phyloP scores from a whole-genome alignment of 64 coral and sea anemone species.

The Porites australiensis region DNA sequence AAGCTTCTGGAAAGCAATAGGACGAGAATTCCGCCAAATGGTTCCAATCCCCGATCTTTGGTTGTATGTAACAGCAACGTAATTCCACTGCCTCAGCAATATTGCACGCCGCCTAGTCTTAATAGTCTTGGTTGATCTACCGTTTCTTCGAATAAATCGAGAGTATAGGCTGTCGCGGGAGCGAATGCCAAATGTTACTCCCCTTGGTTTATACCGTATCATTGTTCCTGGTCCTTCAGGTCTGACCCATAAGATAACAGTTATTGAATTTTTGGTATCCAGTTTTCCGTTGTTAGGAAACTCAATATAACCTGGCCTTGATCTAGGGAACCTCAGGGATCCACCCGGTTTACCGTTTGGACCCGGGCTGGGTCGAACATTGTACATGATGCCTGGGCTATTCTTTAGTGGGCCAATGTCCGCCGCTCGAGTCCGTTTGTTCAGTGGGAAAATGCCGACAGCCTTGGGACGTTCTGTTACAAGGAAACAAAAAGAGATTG shows the following conservation, averaged over 20 bases:
- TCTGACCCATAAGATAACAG: slow-evolving; percentile 57
- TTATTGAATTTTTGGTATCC: slow-evolving; percentile 53
- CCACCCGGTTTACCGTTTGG: slow-evolving; percentile 53
- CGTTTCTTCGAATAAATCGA: slow-evolving; percentile 21
- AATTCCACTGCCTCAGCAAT: slow-evolving; percentile 38
- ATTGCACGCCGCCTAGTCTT: slow-evolving; percentile 37
- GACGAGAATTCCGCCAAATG: slow-evolving; percentile 41
- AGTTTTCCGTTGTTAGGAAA: slow-evolving; percentile 60
- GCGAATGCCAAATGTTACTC: slow-evolving; percentile 30
- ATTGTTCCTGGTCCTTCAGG: slow-evolving; percentile 46
- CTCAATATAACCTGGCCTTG: slow-evolving; percentile 33
- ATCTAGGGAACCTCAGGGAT: slow-evolving; percentile 29
- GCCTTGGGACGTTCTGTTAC: slow-evolving; percentile 53
- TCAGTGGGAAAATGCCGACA: slow-evolving; percentile 53
- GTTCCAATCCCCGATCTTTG: slow-evolving; percentile 19
- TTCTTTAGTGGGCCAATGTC: slow-evolving; percentile 55
- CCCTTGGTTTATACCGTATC: slow-evolving; percentile 36
- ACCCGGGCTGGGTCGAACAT: slow-evolving; percentile 54
- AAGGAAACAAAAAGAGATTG: background rate
- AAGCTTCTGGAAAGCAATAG: slow-evolving; percentile 38
- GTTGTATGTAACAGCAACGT: slow-evolving; percentile 46
- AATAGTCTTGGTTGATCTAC: slow-evolving; percentile 17
- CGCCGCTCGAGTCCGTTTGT: slow-evolving; percentile 2
- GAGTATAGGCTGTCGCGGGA: background rate
- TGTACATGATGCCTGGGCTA: slow-evolving; percentile 26